phyloP scores from a whole-genome alignment of 1,140 invertebrate genomes.

The Dryas iulia region DNA sequence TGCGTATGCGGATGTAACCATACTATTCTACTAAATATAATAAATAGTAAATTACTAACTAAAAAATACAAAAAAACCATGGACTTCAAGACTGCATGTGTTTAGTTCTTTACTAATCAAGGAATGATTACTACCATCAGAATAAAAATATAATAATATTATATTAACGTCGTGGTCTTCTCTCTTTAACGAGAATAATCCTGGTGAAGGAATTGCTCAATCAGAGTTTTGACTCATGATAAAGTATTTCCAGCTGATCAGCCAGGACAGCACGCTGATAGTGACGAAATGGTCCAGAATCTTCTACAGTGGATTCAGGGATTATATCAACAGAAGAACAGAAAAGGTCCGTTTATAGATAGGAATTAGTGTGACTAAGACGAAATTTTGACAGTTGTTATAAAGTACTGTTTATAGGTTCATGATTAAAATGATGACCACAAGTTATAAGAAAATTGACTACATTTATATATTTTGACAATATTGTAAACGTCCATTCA shows the following conservation, averaged over 20 bases:
- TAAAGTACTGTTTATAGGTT: not conserved
- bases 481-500: not conserved
- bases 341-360: constrained; percentile 81
- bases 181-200: constrained; percentile 28
- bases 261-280: constrained; percentile 67
- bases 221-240: constrained; percentile 44
- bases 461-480: not conserved
- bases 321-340: constrained; percentile 83
- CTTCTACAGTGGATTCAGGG: constrained; percentile 87
- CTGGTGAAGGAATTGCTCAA: constrained; percentile 33
- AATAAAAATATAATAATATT: not conserved
- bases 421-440: not conserved
- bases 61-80: not conserved
- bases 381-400: not conserved
- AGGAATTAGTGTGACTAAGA: not conserved
- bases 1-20: too few species aligned
- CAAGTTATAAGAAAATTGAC: not conserved
- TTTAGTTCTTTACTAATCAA: not conserved
- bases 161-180: constrained; percentile 9
- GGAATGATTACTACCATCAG: not conserved
- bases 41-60: not conserved
- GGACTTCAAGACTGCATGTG: not conserved
- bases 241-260: constrained; percentile 65
- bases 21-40: not conserved
- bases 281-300: constrained; percentile 86